Base-by-base conservation (phyloP, 2,797 vertebrate species). In the Enteromius mattozi region DNA sequence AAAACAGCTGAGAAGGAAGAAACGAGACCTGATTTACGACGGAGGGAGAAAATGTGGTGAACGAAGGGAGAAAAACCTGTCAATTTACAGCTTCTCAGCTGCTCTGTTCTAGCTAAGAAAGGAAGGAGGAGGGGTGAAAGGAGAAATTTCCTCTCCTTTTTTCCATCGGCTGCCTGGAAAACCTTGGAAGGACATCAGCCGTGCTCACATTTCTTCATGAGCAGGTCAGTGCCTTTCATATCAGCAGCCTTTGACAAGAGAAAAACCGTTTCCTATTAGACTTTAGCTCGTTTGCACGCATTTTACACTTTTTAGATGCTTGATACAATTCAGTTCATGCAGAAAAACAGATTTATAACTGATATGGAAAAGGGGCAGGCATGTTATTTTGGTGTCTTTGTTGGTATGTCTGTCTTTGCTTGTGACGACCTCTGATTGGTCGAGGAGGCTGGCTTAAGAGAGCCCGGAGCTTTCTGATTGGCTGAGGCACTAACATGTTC, bases 401-500 rank as follows among this genome's bases (percentile, higher is more conserved):
- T 80, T 65, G 72, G 49, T 79, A 77, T 85, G 78, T 81, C 82
- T 68, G 71, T 82, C 83, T 92, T 85, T 92, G 89, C 88, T 80
- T 87, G 56, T 82, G 85, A 35, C 83, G 85, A 45, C 70, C 75
- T 74, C 86, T 88, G 86, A 91, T 86, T 88, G 88, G 89, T 86
- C 82, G 86, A 89, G 87, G 85, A 82, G 84, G 84, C 78, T 86
- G 91, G 87, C 89, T 91, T 89, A 88, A 90, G 86, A 82, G 86
- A 88, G 88, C 81, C 80, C 86, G 87, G 86, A 87, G 51, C 5
- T 87, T 92, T 89, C 13, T 91, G 91, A 94, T 93, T 94, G 92
- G 93, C 88, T 88, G 87, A 86, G 72, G 86, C 86, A 89, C 87
- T 88, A 93, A 94, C 92, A 92, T 93, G 93, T 92, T 94, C 89